A percentile compares a stretch with the other conserved stretches of the same genome.
These are phyloP conservation scores for Phoxinus phoxinus DNA, from an alignment of 2,113 vertebrate genomes.

Conservation along the genomic window DNA sequence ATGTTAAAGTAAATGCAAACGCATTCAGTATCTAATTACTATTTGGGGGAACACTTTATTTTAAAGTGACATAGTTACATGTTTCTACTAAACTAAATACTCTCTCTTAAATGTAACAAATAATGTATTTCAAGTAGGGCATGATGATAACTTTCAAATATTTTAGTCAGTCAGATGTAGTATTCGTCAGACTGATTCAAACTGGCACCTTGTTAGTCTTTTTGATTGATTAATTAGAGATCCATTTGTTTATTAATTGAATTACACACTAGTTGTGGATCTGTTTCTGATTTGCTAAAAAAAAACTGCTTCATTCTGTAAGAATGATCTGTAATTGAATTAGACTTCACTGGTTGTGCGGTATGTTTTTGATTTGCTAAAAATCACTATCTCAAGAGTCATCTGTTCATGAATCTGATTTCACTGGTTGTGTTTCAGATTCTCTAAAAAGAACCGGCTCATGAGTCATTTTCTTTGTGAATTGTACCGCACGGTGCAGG, in stretches of 20 bases:
- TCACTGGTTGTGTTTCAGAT: too few species aligned
- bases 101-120: neutral
- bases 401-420: too few species aligned
- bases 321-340: too few species aligned
- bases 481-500: neutral
- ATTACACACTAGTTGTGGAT: neutral
- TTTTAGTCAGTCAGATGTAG: neutral
- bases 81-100: too few species aligned
- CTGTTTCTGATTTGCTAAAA: neutral
- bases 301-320: too few species aligned
- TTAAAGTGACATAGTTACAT: too few species aligned
- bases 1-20: neutral
- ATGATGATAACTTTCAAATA: neutral
- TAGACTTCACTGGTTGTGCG: neutral
- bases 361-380: too few species aligned
- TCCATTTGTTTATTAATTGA: neutral
- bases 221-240: neutral
- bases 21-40: too few species aligned
- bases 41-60: too few species aligned
- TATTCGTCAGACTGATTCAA: neutral
- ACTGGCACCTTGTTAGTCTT: neutral
- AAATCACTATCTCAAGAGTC: too few species aligned
- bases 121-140: neutral
- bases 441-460: neutral
- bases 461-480: too few species aligned